These are phyloP conservation scores for Theonella swinhoei DNA, from an alignment of 37 sponge, comb jelly and placozoan genomes.

Conservation along the genomic window DNA sequence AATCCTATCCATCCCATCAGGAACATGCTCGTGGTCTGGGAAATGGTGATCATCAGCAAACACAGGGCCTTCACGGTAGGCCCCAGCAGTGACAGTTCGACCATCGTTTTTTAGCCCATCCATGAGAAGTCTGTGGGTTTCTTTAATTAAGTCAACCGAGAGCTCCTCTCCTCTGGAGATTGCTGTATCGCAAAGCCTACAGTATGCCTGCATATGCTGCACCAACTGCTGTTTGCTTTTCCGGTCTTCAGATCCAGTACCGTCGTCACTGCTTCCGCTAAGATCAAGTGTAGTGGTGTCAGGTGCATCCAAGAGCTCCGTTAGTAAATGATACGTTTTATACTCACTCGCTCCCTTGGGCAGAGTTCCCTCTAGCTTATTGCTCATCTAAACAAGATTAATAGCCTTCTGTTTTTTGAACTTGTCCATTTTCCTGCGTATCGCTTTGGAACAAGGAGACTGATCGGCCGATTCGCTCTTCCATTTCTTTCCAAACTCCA, in stretches of 20 bases:
- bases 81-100: background rate
- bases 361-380: conserved; percentile 4
- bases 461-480: too few relatives aligned
- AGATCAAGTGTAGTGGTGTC: background rate
- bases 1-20: background rate
- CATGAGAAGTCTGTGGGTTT: conserved; percentile 14
- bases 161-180: background rate
- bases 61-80: background rate
- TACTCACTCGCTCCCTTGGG: background rate
- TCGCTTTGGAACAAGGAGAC: too few relatives aligned
- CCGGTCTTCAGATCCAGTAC: background rate
- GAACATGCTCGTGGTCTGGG: background rate
- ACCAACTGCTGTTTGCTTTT: background rate
- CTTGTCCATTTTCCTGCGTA: background rate
- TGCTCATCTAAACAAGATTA: background rate
- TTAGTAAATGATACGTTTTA: background rate
- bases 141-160: conserved; percentile 10
- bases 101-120: conserved; percentile 2
- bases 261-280: background rate
- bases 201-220: conserved; percentile 1
- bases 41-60: conserved; percentile 3
- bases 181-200: background rate
- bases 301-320: background rate
- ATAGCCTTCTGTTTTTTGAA: background rate
- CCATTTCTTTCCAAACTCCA: too few relatives aligned